Conservation (phyloP, 2,888 invertebrate species). For the Pseudococcus viburni region DNA sequence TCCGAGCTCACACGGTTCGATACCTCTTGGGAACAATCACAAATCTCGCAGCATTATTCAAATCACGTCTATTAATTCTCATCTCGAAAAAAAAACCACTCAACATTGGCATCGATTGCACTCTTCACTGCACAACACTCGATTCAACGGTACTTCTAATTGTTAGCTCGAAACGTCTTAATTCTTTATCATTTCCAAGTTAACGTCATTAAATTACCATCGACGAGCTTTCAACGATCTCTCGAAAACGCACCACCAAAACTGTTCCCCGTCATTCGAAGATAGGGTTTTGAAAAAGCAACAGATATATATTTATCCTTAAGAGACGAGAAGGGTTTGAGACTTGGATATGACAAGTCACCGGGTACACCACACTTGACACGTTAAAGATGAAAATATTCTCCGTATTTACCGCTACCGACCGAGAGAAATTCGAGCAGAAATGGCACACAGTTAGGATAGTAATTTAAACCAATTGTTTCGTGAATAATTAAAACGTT, state of each 20-base stretch:
- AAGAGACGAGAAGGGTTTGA: neutral
- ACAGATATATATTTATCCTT: neutral
- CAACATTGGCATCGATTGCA: too few relatives aligned
- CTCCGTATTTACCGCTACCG: neutral
- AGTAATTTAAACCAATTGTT: conserved; percentile 52
- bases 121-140: neutral
- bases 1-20: neutral
- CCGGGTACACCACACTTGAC: neutral
- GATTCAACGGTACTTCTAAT: neutral
- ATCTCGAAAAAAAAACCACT: too few relatives aligned
- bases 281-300: neutral
- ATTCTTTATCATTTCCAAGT: conserved; percentile 15
- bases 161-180: conserved; percentile 19
- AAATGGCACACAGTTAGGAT: neutral
- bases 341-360: neutral
- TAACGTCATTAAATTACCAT: conserved; percentile 28
- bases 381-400: conserved; percentile 35
- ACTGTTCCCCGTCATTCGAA: neutral
- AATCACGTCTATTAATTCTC: neutral
- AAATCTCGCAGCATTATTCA: neutral
- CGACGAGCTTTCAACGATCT: conserved; percentile 7
- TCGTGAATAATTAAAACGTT: conserved; percentile 50
- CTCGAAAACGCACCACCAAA: neutral
- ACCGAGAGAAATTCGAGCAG: conserved; percentile 19
- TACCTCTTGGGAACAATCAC: neutral